Conservation (phyloP, 2,113 vertebrate species). For the Hemiprocne comata region DNA sequence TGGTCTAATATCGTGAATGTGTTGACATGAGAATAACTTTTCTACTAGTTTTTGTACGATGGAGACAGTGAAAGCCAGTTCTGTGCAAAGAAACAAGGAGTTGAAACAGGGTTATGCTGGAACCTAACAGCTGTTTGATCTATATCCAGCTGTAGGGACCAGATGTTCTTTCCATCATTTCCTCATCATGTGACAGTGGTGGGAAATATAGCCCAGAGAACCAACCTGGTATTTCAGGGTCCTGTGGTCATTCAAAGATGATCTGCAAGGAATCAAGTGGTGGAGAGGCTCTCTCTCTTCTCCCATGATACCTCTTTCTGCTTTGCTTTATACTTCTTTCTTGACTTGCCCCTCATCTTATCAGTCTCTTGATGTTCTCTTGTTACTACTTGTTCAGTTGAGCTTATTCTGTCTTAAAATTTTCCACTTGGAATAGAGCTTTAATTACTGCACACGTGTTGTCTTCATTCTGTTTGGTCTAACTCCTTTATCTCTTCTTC, state of each 20-base stretch:
- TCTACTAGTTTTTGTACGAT: background rate
- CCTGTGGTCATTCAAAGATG: background rate
- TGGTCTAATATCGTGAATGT: background rate
- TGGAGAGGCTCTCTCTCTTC: background rate
- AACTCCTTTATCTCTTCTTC: background rate
- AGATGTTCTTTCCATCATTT: background rate
- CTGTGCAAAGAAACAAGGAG: background rate
- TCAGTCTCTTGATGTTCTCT: background rate
- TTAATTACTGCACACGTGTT: constrained; percentile 11
- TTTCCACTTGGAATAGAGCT: background rate
- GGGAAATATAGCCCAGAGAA: background rate
- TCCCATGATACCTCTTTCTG: background rate
- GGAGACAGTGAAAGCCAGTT: background rate
- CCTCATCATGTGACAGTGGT: background rate
- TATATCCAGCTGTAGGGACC: background rate
- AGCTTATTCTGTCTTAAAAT: background rate
- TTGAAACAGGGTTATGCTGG: background rate
- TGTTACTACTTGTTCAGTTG: background rate
- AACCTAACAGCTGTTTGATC: background rate
- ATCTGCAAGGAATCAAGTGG: background rate
- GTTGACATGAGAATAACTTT: background rate
- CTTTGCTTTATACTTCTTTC: background rate
- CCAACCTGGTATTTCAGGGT: background rate
- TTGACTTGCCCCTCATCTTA: background rate
- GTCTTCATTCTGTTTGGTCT: background rate